Evolutionary conservation across 2,113 vertebrate genomes (phyloP).

Genomic region (Bungarus multicinctus): DNA sequence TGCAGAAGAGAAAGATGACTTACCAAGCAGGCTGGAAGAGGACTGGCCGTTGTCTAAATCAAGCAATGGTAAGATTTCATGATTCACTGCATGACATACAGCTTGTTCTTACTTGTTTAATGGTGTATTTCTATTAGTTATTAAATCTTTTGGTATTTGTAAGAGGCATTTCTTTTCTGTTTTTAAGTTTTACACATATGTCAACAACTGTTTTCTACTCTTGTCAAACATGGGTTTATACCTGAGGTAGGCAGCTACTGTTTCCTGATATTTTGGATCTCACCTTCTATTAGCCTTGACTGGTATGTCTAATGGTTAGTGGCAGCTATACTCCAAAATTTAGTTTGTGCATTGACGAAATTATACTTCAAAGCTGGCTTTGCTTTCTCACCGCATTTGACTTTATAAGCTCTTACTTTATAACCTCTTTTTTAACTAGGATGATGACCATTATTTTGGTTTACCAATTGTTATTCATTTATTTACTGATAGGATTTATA

Average conservation of each 20-base stretch:
- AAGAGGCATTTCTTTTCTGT: neutral
- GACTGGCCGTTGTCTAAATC: conserved; percentile 45
- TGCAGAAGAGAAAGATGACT: conserved; percentile 47
- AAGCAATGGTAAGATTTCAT: conserved; percentile 64
- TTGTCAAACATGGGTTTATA: neutral
- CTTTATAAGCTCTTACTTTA: neutral
- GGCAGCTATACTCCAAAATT: neutral
- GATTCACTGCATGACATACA: neutral
- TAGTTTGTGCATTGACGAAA: neutral
- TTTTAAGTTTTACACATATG: neutral
- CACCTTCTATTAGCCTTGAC: neutral
- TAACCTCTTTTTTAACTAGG: neutral
- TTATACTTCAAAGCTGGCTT: neutral
- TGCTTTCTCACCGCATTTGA: neutral
- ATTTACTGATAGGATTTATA: neutral
- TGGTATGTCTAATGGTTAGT: neutral
- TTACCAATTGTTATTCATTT: neutral
- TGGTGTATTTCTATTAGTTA: neutral
- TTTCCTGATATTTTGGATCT: neutral
- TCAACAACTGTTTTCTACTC: neutral
- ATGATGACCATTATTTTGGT: neutral
- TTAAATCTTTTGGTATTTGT: neutral
- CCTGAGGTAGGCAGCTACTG: neutral
- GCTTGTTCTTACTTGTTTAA: neutral
- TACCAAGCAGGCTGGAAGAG: conserved; percentile 26